phyloP scores from a whole-genome alignment of 1,140 invertebrate genomes.

The Scaptodrosophila lebanonensis region DNA sequence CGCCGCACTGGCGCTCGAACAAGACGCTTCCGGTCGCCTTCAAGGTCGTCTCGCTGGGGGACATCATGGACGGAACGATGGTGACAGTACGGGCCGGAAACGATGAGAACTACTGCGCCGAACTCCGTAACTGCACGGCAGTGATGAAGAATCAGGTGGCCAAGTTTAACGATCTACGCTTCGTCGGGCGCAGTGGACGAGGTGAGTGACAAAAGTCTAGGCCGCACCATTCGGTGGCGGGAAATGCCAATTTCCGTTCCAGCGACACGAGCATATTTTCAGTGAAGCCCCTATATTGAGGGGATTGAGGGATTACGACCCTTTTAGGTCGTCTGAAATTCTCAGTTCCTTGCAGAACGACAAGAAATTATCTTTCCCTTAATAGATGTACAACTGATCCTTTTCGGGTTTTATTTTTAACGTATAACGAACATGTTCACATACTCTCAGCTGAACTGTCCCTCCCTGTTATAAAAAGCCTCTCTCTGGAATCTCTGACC shows the following conservation, averaged over 20 bases:
- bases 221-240: too few species aligned
- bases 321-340: too few species aligned
- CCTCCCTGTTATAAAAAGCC: too few species aligned
- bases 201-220: slow-evolving; percentile 82
- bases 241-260: background rate
- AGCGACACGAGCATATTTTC: background rate
- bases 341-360: too few species aligned
- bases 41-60: slow-evolving; percentile 91
- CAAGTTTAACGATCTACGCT: slow-evolving; percentile 98
- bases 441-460: too few species aligned
- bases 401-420: too few species aligned
- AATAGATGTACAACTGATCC: too few species aligned
- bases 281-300: too few species aligned
- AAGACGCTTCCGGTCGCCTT: slow-evolving; percentile 97
- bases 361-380: too few species aligned
- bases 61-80: slow-evolving; percentile 95
- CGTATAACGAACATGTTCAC: too few species aligned
- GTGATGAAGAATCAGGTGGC: slow-evolving; percentile 98
- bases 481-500: too few species aligned
- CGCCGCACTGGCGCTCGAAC: slow-evolving; percentile 97
- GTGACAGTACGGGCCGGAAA: slow-evolving; percentile 97
- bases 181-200: slow-evolving; percentile 97
- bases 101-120: slow-evolving; percentile 97
- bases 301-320: too few species aligned
- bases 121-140: slow-evolving; percentile 94